Evolutionary conservation across 2,888 invertebrate genomes (phyloP), one percentile per base, ranked within the genome.

Genomic region (Chloroclysta siterata): DNA sequence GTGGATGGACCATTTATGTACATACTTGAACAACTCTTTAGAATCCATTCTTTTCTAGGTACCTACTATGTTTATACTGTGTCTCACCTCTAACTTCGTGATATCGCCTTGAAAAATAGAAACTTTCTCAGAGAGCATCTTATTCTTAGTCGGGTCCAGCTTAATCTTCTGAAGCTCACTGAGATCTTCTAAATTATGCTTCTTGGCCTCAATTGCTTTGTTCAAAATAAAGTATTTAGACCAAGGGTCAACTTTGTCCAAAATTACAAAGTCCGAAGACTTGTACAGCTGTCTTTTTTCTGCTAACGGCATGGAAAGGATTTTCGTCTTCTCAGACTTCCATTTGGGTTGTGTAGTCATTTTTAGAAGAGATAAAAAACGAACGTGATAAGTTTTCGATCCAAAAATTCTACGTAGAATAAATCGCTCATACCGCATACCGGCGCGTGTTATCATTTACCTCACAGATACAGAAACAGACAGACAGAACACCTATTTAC

Each of bases 41-140:
- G 22, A 22, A 22, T 3, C 2, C 22, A 22, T 22, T 22, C 1
- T 22, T 22, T 2, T 1, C 22, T 33, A 33, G 8, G 33, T 33
- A 33, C 33, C 33, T 33, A 39, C 36, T 36, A 39, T 39, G 1
- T 39, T 11, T 10, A 11, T 39, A 8, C 36, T 11, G 8, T 36
- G 36, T 11, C 50, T 70, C 79, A 94, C 94, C 93, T 97, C 96
- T 51, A 98, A 88, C 55, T 94, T 93, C 0, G 98, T 98, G 28
- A 98, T 98, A 81, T 98, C 97, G 1, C 97, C 98, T 79, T 89
- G 90, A 90, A 94, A 97, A 64, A 96, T 85, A 7, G 95, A 95
- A 50, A 96, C 91, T 81, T 94, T 95, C n/a, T 94, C 85, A 5
- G 92, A 85, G n/a, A 96, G 74, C 0, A 73, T 70, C 39, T 80